These are phyloP conservation scores for Drosophila anomelani DNA, from an alignment of 2,888 invertebrate genomes.

Conservation along the genomic window DNA sequence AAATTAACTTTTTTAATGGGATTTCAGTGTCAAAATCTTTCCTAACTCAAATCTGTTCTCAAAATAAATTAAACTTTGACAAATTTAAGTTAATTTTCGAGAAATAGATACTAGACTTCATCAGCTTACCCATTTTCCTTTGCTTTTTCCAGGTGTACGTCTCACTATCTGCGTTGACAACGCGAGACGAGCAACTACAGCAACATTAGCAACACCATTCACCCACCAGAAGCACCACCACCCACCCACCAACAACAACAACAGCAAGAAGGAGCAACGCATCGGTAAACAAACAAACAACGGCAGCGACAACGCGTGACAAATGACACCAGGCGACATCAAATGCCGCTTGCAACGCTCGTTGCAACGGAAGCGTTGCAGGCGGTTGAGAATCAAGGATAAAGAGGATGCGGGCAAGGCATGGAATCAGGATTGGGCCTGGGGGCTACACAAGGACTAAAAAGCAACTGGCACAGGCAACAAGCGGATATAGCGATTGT, in stretches of 20 bases:
- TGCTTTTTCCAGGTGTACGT: background rate
- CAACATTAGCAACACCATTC: conserved; percentile 28
- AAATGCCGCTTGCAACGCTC: conserved; percentile 55
- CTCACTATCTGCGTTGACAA: conserved; percentile 41
- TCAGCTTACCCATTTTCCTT: background rate
- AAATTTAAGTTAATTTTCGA: background rate
- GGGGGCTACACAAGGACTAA: conserved; percentile 10
- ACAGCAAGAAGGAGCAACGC: conserved; percentile 30
- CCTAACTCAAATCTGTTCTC: accelerated
- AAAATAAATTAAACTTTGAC: background rate
- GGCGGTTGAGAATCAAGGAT: conserved; percentile 8
- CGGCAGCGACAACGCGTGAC: conserved; percentile 65
- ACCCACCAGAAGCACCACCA: background rate
- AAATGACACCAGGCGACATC: conserved; percentile 74
- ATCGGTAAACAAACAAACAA: conserved; percentile 57
- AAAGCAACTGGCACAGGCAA: conserved; percentile 29
- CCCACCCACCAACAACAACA: background rate
- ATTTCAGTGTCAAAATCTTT: background rate
- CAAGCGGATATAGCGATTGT: conserved; percentile 77
- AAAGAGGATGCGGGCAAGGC: conserved; percentile 5
- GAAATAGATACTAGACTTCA: background rate
- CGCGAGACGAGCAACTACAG: conserved; percentile 31
- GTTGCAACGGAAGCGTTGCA: conserved; percentile 60
- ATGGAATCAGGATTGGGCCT: conserved; percentile 1
- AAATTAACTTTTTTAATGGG: background rate